A percentile compares a stretch with the other conserved stretches of the same genome.
phyloP scores from a whole-genome alignment of 2,797 vertebrate species.

The Leptoclinus maculatus region DNA sequence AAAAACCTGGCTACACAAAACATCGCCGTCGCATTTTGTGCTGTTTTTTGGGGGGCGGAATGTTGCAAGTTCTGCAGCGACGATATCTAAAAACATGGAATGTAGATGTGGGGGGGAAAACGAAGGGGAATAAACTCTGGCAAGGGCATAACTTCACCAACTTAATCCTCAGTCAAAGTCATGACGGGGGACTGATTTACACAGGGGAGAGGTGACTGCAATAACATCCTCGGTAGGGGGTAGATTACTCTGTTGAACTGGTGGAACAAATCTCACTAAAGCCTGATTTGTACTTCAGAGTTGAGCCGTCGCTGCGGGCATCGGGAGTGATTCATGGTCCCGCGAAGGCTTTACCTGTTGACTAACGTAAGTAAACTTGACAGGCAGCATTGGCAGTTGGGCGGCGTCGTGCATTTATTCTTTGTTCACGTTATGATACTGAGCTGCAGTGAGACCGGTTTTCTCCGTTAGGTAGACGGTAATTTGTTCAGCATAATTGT shows the following conservation, averaged over 20 bases:
- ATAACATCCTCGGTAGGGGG: constrained; percentile 41
- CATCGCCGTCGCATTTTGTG: background rate
- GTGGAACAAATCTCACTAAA: constrained; percentile 39
- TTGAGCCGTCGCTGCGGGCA: constrained; percentile 21
- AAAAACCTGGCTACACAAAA: constrained; percentile 17
- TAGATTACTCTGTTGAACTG: constrained; percentile 52
- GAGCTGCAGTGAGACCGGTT: background rate
- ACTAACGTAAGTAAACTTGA: constrained; percentile 1
- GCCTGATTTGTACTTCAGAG: constrained; percentile 31
- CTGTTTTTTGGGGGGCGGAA: background rate
- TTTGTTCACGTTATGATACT: background rate
- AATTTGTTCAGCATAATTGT: constrained; percentile 32
- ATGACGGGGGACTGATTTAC: constrained; percentile 43
- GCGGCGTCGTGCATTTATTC: background rate
- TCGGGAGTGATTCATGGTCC: constrained; percentile 27
- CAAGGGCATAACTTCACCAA: background rate
- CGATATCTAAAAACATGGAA: background rate
- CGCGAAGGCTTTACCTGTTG: constrained; percentile 14
- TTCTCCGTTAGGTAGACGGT: constrained; percentile 7
- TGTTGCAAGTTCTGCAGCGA: background rate
- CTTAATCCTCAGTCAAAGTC: constrained; percentile 35
- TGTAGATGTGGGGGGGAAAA: background rate
- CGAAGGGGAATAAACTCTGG: background rate
- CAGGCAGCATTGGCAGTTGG: background rate
- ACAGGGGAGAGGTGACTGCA: constrained; percentile 16